Evolutionary conservation across 2,797 vertebrate genomes (phyloP).

Genomic region (Lutjanus argentimaculatus): DNA sequence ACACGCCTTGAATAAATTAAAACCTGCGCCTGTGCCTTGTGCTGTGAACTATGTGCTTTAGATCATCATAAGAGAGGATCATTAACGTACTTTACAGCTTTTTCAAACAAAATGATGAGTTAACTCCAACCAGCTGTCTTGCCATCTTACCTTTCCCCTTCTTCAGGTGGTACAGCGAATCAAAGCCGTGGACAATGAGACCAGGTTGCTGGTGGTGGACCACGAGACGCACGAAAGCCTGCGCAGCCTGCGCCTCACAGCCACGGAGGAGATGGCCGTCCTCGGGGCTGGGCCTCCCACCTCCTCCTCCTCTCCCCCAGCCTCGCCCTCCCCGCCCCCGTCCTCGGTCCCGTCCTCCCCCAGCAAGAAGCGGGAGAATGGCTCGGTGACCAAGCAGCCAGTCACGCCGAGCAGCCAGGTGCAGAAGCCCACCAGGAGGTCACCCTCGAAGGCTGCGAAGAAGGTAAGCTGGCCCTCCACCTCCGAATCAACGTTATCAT

Average conservation of each 20-base stretch:
- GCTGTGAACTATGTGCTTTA: too few relatives aligned
- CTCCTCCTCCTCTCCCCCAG: constrained; percentile 47
- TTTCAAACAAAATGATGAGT: not conserved
- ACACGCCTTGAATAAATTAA: too few relatives aligned
- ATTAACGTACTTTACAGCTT: too few relatives aligned
- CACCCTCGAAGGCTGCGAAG: constrained; percentile 86
- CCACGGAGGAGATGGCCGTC: constrained; percentile 91
- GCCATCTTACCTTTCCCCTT: not conserved
- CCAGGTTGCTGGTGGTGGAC: constrained; percentile 94
- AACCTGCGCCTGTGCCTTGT: too few relatives aligned
- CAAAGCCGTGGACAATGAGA: constrained; percentile 92
- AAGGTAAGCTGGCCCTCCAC: constrained; percentile 87
- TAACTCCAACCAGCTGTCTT: not conserved
- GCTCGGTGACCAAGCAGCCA: constrained; percentile 89
- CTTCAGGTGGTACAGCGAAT: constrained; percentile 96
- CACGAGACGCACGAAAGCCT: constrained; percentile 92
- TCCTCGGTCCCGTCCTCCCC: constrained; percentile 61
- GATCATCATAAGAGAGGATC: too few relatives aligned
- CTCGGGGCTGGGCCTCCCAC: constrained; percentile 56
- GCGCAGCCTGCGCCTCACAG: constrained; percentile 89
- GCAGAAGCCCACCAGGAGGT: constrained; percentile 88
- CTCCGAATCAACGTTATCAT: not conserved
- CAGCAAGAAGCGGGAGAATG: constrained; percentile 87
- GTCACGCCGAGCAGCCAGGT: constrained; percentile 68
- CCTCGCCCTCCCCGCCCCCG: constrained; percentile 48